Evolutionary conservation across 2,113 vertebrate species (phyloP), one percentile per base, ranked within the genome.

Genomic region (Dryoscopus gambensis): DNA sequence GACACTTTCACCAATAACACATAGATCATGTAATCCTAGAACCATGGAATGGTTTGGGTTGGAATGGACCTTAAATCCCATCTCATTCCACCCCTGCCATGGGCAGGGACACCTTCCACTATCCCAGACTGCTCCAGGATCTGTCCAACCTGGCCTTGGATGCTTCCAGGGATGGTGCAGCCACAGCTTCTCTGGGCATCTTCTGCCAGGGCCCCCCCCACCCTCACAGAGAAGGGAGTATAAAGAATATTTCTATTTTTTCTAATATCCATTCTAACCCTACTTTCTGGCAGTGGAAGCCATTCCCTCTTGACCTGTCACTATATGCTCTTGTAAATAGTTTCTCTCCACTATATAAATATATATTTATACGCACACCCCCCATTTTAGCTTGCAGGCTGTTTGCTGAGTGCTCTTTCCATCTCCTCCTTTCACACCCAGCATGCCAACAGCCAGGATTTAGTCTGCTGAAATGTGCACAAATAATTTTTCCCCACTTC

Each of bases 141-240:
- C 42, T 0, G 0, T 23, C 52, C 69, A 83, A 0, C n/a, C 62
- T 53, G 62, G 30, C 46, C 40, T 42, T 11, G 63, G 35, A 0
- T 25, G 17, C 5, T 68, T 1, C 12, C 56, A 90, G 63, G 40
- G 47, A 55, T 49, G 87, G 47, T 12, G 17, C 63, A 90, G 21
- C 71, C 87, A 0, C 70, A 76, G 70, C 79, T 62, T 0, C 47
- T 47, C n/a, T 63, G 85, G 20, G 49, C 35, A 40, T 0, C 30
- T 47, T 62, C 39, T 31, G 47, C 63, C 87, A 83, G 30, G n/a
- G 30, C 15, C 63, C 42, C 42, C 4, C 4, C 5, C 63, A 31
- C 21, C 47, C 15, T 49, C 55, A 1, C 12, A 49, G 35, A 11
- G 25, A 21, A 69, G 25, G 35, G 14, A 47, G 3, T 5, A 23